Evolutionary conservation across 2,113 vertebrate genomes (phyloP).

Genomic region (Sceloporus undulatus): DNA sequence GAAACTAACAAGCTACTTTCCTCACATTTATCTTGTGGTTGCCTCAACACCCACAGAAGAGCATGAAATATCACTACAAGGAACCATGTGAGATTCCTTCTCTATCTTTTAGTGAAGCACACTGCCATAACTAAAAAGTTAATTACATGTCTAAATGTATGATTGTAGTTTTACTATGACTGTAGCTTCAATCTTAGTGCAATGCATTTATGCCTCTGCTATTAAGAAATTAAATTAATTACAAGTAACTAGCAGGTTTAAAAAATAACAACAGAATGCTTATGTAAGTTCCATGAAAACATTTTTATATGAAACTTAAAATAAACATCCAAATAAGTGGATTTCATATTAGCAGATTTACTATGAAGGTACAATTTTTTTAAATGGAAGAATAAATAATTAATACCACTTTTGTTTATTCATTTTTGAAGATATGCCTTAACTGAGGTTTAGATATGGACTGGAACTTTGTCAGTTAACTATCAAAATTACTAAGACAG

Average conservation of each 20-base stretch:
- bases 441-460: not conserved
- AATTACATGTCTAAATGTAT: not conserved
- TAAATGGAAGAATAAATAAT: not conserved
- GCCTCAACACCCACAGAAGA: no score
- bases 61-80: no score
- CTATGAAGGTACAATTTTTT: not conserved
- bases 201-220: not conserved
- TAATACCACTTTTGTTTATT: not conserved
- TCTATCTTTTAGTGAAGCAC: not conserved
- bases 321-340: not conserved
- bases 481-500: not conserved
- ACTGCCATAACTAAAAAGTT: not conserved
- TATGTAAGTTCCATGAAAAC: no score
- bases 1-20: no score
- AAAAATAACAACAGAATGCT: no score
- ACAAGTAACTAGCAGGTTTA: no score
- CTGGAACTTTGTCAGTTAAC: not conserved
- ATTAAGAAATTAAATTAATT: not conserved
- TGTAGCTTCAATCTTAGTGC: not conserved
- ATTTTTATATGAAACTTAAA: no score
- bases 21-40: no score
- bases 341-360: not conserved
- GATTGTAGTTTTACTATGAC: not conserved
- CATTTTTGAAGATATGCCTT: not conserved
- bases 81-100: not conserved